Percentiles rank a stretch among this genome's conserved stretches.
These are phyloP conservation scores for Euclidia mi DNA, from an alignment of 2,888 invertebrate species.

Conservation along the genomic window DNA sequence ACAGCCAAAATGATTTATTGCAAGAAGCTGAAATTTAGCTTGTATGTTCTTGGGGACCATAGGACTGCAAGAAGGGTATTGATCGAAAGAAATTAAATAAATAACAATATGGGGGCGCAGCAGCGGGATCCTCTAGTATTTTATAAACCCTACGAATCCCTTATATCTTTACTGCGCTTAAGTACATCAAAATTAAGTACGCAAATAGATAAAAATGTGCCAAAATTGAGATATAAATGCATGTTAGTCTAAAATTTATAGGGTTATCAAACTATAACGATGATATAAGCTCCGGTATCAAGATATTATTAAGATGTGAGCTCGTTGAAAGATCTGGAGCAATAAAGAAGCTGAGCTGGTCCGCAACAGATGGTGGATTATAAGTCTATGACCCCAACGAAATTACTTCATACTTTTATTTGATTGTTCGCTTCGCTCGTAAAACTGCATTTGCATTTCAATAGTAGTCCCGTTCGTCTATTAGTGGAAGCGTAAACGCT, in stretches of 20 bases:
- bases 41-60: too few species aligned
- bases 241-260: not conserved
- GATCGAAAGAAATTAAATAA: too few species aligned
- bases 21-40: too few species aligned
- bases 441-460: constrained; percentile 18
- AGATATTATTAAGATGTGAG: constrained; percentile 66
- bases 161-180: too few species aligned
- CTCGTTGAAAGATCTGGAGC: constrained; percentile 67
- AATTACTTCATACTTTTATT: constrained; percentile 61
- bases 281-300: constrained; percentile 24
- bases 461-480: not conserved
- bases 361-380: constrained; percentile 71
- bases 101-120: too few species aligned
- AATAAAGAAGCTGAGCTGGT: constrained; percentile 69
- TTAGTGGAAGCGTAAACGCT: too few species aligned
- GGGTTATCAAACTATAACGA: constrained; percentile 1
- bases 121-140: too few species aligned
- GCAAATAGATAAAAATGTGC: not conserved
- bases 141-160: too few species aligned
- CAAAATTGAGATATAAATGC: constrained; percentile 1
- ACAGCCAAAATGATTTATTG: too few species aligned
- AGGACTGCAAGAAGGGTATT: too few species aligned
- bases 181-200: too few species aligned
- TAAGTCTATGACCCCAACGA: constrained; percentile 63
- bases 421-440: constrained; percentile 25